Evolutionary conservation across 2,888 invertebrate genomes (phyloP).

Genomic region (Xestia ashworthii): DNA sequence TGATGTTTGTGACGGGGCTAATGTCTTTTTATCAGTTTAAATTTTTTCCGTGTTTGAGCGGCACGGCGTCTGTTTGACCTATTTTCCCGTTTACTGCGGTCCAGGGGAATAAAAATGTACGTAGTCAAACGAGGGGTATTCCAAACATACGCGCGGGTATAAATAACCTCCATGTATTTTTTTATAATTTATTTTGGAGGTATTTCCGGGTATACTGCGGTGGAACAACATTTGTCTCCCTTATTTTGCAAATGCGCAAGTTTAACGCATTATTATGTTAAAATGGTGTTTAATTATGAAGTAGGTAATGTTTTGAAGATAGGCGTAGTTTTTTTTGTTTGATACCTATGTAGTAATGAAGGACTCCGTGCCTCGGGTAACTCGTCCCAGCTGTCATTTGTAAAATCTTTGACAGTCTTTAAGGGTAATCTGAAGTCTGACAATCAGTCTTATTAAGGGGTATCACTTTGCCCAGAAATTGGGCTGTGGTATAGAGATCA

Average conservation of each 20-base stretch:
- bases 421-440: background rate
- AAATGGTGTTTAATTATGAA: slow-evolving; percentile 10
- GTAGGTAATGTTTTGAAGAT: background rate
- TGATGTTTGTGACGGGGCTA: slow-evolving; percentile 83
- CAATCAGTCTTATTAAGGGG: background rate
- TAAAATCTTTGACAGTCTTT: background rate
- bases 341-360: background rate
- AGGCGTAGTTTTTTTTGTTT: background rate
- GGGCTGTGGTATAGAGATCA: background rate
- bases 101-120: slow-evolving; percentile 60
- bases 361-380: background rate
- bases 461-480: background rate
- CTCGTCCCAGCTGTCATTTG: background rate
- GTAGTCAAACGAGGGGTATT: slow-evolving; percentile 55
- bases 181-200: slow-evolving; percentile 56
- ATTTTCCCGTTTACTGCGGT: slow-evolving; percentile 63
- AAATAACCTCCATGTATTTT: slow-evolving; percentile 55
- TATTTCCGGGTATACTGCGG: slow-evolving; percentile 34
- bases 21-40: slow-evolving; percentile 84
- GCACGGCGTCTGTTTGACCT: slow-evolving; percentile 66
- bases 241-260: slow-evolving; percentile 51
- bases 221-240: slow-evolving; percentile 20
- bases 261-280: slow-evolving; percentile 30
- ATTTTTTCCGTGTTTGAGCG: slow-evolving; percentile 70
- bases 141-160: slow-evolving; percentile 47